Conservation (phyloP, 1,140 invertebrate genomes). For the Vollenhovia emeryi region DNA sequence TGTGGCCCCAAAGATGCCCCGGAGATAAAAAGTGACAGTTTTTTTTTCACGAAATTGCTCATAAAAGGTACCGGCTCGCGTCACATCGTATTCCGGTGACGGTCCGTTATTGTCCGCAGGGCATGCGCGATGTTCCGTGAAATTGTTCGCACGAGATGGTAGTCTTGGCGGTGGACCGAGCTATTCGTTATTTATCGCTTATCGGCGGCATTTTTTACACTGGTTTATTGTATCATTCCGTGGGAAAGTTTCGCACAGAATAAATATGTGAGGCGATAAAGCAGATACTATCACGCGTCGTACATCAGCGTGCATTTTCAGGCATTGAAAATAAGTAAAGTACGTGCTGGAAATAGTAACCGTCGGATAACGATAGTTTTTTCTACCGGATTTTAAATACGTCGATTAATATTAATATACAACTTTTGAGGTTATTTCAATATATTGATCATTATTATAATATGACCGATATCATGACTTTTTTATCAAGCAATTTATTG, state of each 20-base stretch:
- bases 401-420: background rate
- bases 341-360: background rate
- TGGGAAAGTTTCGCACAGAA: background rate
- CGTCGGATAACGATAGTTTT: background rate
- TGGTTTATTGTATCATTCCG: background rate
- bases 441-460: background rate
- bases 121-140: constrained; percentile 24
- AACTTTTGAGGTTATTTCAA: background rate
- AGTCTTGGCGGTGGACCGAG: background rate
- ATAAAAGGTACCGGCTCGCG: constrained; percentile 19
- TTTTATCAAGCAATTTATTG: background rate
- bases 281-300: background rate
- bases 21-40: constrained; percentile 23
- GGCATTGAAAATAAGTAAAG: background rate
- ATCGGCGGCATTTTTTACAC: background rate
- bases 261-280: background rate
- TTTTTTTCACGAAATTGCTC: constrained; percentile 32
- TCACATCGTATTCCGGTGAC: background rate
- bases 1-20: background rate
- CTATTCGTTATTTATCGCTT: constrained; percentile 28
- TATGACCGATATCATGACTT: background rate
- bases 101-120: constrained; percentile 21
- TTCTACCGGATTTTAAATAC: background rate
- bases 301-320: background rate
- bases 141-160: constrained; percentile 38